A percentile compares a stretch with the other conserved stretches of the same genome.
Evolutionary conservation across 2,888 invertebrate genomes (phyloP).

Genomic region (Altica lythri): DNA sequence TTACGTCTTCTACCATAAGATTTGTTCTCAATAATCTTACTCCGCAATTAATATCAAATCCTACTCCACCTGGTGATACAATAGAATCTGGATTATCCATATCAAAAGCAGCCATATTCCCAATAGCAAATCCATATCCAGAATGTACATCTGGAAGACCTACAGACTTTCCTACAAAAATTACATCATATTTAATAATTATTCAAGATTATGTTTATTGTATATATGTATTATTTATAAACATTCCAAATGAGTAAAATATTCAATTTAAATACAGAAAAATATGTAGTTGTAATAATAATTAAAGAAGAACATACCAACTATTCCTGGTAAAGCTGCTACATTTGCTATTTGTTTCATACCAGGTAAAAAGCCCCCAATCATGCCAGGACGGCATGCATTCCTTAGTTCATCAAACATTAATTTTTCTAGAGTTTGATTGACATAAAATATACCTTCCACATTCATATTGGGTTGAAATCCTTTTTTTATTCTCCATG

Average conservation of each 20-base stretch:
- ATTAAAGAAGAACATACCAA: slow-evolving; percentile 61
- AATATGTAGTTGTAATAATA: not conserved
- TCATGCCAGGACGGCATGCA: slow-evolving; percentile 84
- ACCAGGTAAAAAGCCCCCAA: slow-evolving; percentile 97
- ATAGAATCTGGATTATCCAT: slow-evolving; percentile 88
- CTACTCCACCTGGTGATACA: slow-evolving; percentile 87
- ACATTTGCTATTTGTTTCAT: slow-evolving; percentile 99
- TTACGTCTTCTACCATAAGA: slow-evolving; percentile 89
- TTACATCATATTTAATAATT: too few relatives aligned
- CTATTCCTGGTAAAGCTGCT: slow-evolving; percentile 96
- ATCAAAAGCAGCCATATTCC: slow-evolving; percentile 99
- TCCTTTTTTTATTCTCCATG: slow-evolving; percentile 96
- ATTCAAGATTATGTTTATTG: too few relatives aligned
- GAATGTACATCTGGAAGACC: slow-evolving; percentile 97
- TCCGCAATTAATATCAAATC: slow-evolving; percentile 99
- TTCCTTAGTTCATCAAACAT: slow-evolving; percentile 97
- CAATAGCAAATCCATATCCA: slow-evolving; percentile 99
- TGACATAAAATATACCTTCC: slow-evolving; percentile 97
- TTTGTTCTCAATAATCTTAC: slow-evolving; percentile 91
- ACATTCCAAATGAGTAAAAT: not conserved
- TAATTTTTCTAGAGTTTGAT: slow-evolving; percentile 84
- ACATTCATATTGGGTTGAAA: slow-evolving; percentile 99
- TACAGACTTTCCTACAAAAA: slow-evolving; percentile 66
- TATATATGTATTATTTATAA: not conserved
- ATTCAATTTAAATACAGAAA: not conserved